Conservation (phyloP, 2,888 invertebrate genomes). For the Andrena haemorrhoa region DNA sequence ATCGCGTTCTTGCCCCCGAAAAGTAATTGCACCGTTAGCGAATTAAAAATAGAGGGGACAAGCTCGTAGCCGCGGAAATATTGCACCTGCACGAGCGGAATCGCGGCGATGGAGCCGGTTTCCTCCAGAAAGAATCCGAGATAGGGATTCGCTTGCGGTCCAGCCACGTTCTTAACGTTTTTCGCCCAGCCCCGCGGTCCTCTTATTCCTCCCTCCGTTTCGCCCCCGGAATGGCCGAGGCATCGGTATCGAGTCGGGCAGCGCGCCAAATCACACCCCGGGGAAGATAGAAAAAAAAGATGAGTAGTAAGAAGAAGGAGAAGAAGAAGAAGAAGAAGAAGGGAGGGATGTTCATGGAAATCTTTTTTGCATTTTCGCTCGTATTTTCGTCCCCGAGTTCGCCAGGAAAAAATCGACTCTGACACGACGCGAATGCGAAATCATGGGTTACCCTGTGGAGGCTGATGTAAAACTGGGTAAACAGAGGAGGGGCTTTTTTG, state of each 20-base stretch:
- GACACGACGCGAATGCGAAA: constrained; percentile 37
- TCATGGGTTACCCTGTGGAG: not conserved
- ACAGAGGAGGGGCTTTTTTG: not conserved
- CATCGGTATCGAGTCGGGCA: constrained; percentile 71
- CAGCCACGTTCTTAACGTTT: constrained; percentile 61
- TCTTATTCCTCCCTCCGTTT: constrained; percentile 42
- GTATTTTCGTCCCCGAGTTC: constrained; percentile 26
- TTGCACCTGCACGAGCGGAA: constrained; percentile 31
- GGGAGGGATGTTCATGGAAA: constrained; percentile 24
- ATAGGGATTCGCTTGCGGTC: constrained; percentile 30
- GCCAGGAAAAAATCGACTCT: constrained; percentile 15
- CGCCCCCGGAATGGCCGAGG: constrained; percentile 53
- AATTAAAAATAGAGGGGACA: constrained; percentile 42
- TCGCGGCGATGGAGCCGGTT: constrained; percentile 13
- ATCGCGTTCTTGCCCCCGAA: not conserved
- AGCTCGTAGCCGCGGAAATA: constrained; percentile 13
- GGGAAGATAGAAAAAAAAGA: constrained; percentile 62
- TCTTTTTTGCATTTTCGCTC: constrained; percentile 50
- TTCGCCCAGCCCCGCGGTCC: constrained; percentile 20
- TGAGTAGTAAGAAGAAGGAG: constrained; percentile 9
- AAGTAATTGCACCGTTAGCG: constrained; percentile 50
- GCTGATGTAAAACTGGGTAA: not conserved
- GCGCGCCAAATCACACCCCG: constrained; percentile 68
- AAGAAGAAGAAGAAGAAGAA: constrained; percentile 13
- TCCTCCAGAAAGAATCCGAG: constrained; percentile 16